phyloP scores from a whole-genome alignment of 2,113 vertebrate species.

The Pollachius pollachius region DNA sequence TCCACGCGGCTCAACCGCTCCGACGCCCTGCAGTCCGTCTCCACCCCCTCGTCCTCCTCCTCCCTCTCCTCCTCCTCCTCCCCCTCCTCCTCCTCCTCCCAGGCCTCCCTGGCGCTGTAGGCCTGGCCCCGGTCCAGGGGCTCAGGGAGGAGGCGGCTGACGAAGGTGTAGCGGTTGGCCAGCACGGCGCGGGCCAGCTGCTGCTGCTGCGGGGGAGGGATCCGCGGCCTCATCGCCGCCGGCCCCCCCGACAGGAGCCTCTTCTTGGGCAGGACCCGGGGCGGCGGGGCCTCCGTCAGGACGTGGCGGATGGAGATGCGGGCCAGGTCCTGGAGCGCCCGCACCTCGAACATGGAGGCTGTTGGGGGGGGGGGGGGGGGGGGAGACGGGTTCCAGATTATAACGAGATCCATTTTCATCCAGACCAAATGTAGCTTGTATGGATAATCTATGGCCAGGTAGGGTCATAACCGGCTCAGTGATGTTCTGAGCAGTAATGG shows the following conservation, averaged over 20 bases:
- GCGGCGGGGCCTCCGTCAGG: slow-evolving; percentile 73
- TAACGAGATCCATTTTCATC: neutral
- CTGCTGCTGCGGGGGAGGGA: slow-evolving; percentile 64
- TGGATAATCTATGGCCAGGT: too few species aligned
- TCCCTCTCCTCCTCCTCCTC: slow-evolving; percentile 30
- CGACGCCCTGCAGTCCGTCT: slow-evolving; percentile 23
- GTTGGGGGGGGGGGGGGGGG: neutral
- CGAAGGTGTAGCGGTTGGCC: slow-evolving; percentile 84
- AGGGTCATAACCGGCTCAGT: too few species aligned
- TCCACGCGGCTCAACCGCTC: slow-evolving; percentile 18
- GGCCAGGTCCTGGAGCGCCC: slow-evolving; percentile 84
- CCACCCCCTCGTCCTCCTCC: slow-evolving; percentile 53
- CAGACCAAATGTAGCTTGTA: too few species aligned
- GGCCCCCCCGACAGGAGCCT: slow-evolving; percentile 30
- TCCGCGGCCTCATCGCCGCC: neutral
- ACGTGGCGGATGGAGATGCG: slow-evolving; percentile 82
- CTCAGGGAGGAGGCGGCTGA: slow-evolving; percentile 78
- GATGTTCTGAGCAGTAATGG: too few species aligned
- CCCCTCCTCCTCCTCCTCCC: slow-evolving; percentile 54
- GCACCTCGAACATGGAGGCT: slow-evolving; percentile 78
- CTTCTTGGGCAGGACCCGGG: slow-evolving; percentile 46
- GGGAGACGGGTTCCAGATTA: neutral
- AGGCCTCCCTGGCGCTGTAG: slow-evolving; percentile 57
- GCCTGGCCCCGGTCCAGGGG: slow-evolving; percentile 76
- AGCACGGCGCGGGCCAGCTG: slow-evolving; percentile 80